Evolutionary conservation across 2,797 vertebrate genomes (phyloP).

Genomic region (Anguilla obscura): DNA sequence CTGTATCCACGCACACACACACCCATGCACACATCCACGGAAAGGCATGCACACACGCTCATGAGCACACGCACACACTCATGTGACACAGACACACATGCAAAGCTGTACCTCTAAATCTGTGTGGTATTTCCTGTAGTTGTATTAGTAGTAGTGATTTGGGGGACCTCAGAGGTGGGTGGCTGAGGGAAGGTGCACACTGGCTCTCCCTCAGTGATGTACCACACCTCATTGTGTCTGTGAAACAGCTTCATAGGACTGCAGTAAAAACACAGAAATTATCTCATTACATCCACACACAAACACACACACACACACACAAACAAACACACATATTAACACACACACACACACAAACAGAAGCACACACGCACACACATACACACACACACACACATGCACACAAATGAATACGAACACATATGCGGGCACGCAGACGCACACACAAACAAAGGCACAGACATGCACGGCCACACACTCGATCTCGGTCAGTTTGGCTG

Average conservation of each 20-base stretch:
- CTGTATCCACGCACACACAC: too few species aligned
- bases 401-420: neutral
- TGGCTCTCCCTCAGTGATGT: constrained; percentile 63
- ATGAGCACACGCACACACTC: neutral
- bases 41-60: neutral
- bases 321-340: neutral
- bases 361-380: neutral
- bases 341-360: neutral
- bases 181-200: constrained; percentile 64
- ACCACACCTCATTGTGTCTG: constrained; percentile 81
- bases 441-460: neutral
- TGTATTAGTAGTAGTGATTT: neutral
- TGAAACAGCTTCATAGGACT: constrained; percentile 73
- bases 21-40: neutral
- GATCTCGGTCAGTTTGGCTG: neutral
- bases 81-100: too few species aligned
- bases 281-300: neutral
- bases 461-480: neutral
- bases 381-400: constrained; percentile 26
- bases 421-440: neutral
- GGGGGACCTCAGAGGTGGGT: constrained; percentile 52
- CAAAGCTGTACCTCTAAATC: neutral
- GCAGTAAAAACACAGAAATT: constrained; percentile 23
- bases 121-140: neutral
- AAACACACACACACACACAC: constrained; percentile 33